phyloP scores from a whole-genome alignment of 2,797 vertebrate species.

The Arctocebus calabarensis region DNA sequence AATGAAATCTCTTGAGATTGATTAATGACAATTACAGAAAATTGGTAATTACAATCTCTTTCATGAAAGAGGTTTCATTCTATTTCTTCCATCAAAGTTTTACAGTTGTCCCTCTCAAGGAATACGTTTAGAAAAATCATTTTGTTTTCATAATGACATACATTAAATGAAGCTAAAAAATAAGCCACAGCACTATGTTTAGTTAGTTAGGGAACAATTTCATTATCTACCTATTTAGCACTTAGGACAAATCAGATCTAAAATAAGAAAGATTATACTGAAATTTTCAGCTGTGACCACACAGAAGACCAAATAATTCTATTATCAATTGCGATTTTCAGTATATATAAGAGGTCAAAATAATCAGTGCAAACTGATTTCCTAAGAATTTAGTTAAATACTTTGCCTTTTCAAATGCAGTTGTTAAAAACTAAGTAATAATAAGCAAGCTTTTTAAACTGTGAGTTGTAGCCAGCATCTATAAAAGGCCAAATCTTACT shows the following conservation, averaged over 20 bases:
- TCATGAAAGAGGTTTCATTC: constrained; percentile 1
- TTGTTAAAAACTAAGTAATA: constrained; percentile 58
- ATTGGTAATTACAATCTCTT: constrained; percentile 17
- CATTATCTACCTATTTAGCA: constrained; percentile 52
- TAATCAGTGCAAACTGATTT: constrained; percentile 41
- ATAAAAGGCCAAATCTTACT: constrained; percentile 51
- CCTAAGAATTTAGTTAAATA: background rate
- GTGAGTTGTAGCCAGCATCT: constrained; percentile 9
- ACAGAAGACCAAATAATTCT: constrained; percentile 56
- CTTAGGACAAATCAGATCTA: constrained; percentile 54
- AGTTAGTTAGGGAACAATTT: constrained; percentile 34
- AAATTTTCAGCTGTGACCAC: constrained; percentile 27
- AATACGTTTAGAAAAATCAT: constrained; percentile 28
- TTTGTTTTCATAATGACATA: constrained; percentile 41
- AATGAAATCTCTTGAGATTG: constrained; percentile 46
- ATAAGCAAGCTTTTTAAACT: constrained; percentile 57
- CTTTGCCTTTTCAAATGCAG: constrained; percentile 40
- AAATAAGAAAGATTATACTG: constrained; percentile 19
- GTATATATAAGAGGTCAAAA: constrained; percentile 43
- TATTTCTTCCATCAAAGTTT: constrained; percentile 36
- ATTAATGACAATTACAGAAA: constrained; percentile 54
- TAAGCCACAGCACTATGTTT: constrained; percentile 7
- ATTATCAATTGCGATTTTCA: constrained; percentile 46
- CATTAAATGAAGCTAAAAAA: background rate
- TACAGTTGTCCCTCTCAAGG: background rate